Base-by-base conservation (phyloP, 2,888 invertebrate species). In the Conistra vaccinii region DNA sequence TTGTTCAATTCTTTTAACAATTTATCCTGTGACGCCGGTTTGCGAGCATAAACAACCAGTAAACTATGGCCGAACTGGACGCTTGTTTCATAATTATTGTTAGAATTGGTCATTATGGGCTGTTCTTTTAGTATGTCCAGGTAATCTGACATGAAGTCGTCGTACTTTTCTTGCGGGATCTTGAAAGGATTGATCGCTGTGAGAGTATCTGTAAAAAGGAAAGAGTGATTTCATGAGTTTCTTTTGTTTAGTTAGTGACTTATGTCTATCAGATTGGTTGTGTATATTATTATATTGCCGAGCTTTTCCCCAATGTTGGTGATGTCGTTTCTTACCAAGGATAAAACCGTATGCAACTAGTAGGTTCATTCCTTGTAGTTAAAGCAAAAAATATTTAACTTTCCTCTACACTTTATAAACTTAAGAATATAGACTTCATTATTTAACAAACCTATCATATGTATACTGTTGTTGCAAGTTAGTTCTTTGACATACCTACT, bases 171-270 rank as follows among this genome's bases (percentile, higher is more conserved):
- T 48, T 87, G 85, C 5, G 92, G 92, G 66, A 92, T 90, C 62
- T 91, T 87, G 76, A 92, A 92, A 0, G 92, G 92, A 75, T 90
- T 91, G 10, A 92, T 87, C 0, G 98, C 98, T 76, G 95, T 95
- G 0, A 97, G 94, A 58, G 98, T 97, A 87, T 97, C 98, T 98
- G 92, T 61, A 96, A 95, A 67, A 23, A 76, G 61, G 4, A 65
- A 23, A 55, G 14, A 48, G 12, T 12, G n/a, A 42, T 23, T 29
- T 53, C 3, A 35, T 32, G 4, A 35, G 14, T 23, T 42, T n/a
- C n/a, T n/a, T n/a, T n/a, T n/a, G n/a, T n/a, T n/a, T n/a, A n/a
- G n/a, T n/a, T n/a, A n/a, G n/a, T n/a, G n/a, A n/a, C n/a, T n/a
- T n/a, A 42, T 42, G 10, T 29, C 3, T n/a, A 9, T 14, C 17